Evolutionary conservation across 2,888 invertebrate species (phyloP).

Genomic region (Priocnemis perturbator): DNA sequence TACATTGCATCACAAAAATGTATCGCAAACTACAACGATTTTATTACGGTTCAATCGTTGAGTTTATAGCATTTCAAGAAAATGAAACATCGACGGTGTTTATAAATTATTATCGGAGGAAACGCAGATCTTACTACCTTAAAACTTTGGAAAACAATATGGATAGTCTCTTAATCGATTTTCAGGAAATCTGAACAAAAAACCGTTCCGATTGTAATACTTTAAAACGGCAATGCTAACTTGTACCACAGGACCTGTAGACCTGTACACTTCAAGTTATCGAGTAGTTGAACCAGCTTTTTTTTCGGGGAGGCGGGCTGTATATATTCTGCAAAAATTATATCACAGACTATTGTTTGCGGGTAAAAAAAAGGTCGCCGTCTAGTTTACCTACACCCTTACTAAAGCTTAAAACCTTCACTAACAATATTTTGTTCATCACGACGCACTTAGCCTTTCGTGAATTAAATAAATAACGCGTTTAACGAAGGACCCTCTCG

Average conservation of each 20-base stretch:
- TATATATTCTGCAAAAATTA: conserved; percentile 47
- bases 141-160: conserved; percentile 22
- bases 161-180: conserved; percentile 4
- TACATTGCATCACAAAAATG: conserved; percentile 38
- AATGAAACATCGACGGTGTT: too few species aligned
- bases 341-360: conserved; percentile 57
- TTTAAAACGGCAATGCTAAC: conserved; percentile 49
- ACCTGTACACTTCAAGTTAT: conserved; percentile 25
- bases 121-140: conserved; percentile 19
- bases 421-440: too few species aligned
- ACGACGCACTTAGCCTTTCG: too few species aligned
- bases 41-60: conserved; percentile 19
- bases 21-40: not conserved
- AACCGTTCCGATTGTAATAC: not conserved
- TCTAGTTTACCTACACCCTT: conserved; percentile 34
- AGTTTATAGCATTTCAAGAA: too few species aligned
- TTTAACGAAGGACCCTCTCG: conserved; percentile 29
- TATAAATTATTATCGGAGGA: conserved; percentile 17
- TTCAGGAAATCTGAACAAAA: too few species aligned
- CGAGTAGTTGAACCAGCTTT: not conserved
- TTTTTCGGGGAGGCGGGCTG: conserved; percentile 19
- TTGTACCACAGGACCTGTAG: too few species aligned
- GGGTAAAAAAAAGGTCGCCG: conserved; percentile 37
- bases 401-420: conserved; percentile 23
- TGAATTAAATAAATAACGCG: too few species aligned